Percentiles rank a stretch among this genome's conserved stretches.
These are phyloP conservation scores for Leptopilina syphax DNA, from an alignment of 2,888 invertebrate species.

Conservation along the genomic window DNA sequence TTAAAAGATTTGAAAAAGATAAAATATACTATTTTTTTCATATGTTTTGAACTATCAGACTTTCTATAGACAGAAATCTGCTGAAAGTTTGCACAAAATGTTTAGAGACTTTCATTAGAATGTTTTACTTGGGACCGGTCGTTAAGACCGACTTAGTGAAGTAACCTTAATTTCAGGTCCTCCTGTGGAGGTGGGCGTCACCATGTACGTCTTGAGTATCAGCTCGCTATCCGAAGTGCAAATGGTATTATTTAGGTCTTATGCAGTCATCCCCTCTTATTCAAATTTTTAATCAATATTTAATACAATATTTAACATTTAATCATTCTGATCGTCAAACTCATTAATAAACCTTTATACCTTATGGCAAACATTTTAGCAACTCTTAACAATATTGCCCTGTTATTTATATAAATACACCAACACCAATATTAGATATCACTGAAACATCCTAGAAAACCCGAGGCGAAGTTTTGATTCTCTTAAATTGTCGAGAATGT, in stretches of 20 bases:
- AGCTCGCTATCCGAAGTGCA: slow-evolving; percentile 90
- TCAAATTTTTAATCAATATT: slow-evolving; percentile 36
- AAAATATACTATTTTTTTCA: no score
- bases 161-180: slow-evolving; percentile 82
- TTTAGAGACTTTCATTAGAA: no score
- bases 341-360: slow-evolving; percentile 23
- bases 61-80: no score
- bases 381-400: slow-evolving; percentile 2
- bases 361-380: slow-evolving; percentile 30
- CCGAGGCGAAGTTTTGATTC: no score
- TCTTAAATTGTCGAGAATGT: no score
- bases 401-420: slow-evolving; percentile 11
- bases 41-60: no score
- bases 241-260: slow-evolving; percentile 83
- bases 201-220: slow-evolving; percentile 90
- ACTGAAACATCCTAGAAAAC: background rate
- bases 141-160: slow-evolving; percentile 73
- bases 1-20: no score
- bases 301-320: background rate
- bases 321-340: slow-evolving; percentile 59
- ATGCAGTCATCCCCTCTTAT: slow-evolving; percentile 68
- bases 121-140: slow-evolving; percentile 50
- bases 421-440: background rate
- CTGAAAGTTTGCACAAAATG: no score
- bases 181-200: slow-evolving; percentile 88